phyloP scores from a whole-genome alignment of 2,797 vertebrate genomes.

The Neoniphon sammara region DNA sequence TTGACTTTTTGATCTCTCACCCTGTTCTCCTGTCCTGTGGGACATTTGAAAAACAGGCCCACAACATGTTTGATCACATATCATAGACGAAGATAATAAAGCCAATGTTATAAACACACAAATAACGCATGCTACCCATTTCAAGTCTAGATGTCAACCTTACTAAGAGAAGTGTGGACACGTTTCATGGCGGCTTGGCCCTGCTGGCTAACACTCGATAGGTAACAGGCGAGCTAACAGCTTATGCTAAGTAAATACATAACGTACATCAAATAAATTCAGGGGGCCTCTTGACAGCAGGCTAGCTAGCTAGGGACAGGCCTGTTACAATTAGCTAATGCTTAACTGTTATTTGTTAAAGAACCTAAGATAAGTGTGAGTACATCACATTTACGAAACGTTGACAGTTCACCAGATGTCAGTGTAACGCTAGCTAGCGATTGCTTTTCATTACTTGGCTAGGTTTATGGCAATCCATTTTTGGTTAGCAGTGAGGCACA shows the following conservation, averaged over 20 bases:
- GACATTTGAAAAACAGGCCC: constrained; percentile 30
- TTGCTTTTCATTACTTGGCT: background rate
- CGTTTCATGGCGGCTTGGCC: constrained; percentile 28
- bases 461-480: background rate
- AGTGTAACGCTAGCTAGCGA: background rate
- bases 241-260: background rate
- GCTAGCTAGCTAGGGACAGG: too few relatives aligned
- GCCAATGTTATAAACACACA: rapidly evolving
- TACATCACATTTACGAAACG: rapidly evolving
- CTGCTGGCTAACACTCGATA: background rate
- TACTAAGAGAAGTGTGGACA: background rate
- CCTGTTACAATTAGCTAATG: rapidly evolving
- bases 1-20: background rate
- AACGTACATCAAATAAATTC: background rate
- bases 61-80: background rate
- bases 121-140: rapidly evolving
- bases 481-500: background rate
- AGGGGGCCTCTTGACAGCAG: constrained; percentile 15
- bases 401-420: background rate
- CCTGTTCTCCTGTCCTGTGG: background rate
- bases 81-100: rapidly evolving
- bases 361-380: rapidly evolving
- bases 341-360: rapidly evolving
- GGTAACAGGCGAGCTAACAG: background rate
- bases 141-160: rapidly evolving